These are phyloP conservation scores for Syngnathus rostellatus DNA, from an alignment of 2,797 vertebrate genomes.

Conservation along the genomic window DNA sequence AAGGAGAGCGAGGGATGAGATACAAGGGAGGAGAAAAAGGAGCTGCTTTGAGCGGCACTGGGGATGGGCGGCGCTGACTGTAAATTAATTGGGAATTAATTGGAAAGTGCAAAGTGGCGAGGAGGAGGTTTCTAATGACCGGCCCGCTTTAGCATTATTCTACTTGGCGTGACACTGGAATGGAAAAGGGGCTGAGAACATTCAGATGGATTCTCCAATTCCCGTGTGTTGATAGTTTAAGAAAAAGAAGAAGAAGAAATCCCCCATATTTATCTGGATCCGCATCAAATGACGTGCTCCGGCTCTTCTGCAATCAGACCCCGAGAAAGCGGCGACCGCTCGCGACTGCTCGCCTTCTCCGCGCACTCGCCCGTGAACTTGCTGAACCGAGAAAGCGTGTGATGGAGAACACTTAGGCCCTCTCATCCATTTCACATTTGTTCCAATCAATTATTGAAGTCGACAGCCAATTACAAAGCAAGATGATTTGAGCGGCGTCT, in stretches of 20 bases:
- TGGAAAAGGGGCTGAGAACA: not conserved
- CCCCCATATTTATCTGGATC: not conserved
- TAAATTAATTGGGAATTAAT: not conserved
- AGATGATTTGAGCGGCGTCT: slow-evolving; percentile 75
- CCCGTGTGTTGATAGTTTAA: too few species aligned
- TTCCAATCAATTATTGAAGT: slow-evolving; percentile 82
- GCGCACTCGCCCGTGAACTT: slow-evolving; percentile 37
- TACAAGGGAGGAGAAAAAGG: slow-evolving; percentile 15
- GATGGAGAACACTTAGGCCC: slow-evolving; percentile 75
- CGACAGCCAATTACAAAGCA: slow-evolving; percentile 76
- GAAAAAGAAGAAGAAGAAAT: too few species aligned
- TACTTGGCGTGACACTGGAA: not conserved
- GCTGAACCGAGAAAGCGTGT: slow-evolving; percentile 61
- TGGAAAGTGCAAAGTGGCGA: not conserved
- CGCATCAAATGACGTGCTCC: not conserved
- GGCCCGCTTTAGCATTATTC: not conserved
- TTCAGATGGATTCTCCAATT: too few species aligned
- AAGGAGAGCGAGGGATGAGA: slow-evolving; percentile 52
- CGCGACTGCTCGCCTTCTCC: not conserved
- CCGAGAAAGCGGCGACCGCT: not conserved
- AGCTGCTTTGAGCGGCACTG: not conserved
- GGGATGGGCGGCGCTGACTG: not conserved
- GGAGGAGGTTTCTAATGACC: too few species aligned
- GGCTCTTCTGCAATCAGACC: not conserved
- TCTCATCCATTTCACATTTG: slow-evolving; percentile 79